Evolutionary conservation across 1,140 invertebrate genomes (phyloP), one percentile per base, ranked within the genome.

Genomic region (Tachypleus tridentatus): DNA sequence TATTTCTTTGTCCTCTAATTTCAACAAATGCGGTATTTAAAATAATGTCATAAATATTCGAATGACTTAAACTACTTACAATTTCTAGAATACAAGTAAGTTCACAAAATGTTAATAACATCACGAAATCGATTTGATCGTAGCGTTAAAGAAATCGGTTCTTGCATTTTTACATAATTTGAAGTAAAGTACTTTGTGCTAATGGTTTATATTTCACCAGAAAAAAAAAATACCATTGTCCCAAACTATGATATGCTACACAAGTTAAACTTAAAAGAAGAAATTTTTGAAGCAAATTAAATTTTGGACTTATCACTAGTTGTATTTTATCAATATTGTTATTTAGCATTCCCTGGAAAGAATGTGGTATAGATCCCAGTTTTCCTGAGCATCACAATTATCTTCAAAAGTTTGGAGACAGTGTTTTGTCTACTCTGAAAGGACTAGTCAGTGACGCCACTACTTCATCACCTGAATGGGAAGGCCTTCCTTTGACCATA

Each of bases 271-370:
- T 29, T 29, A 29, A 29, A 29, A 29, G 29, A 2, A 29, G 29
- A 29, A 29, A 29, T 29, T 29, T 29, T 29, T 29, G 29, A 29
- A 29, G 29, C 2, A 29, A 29, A 29, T 0, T 29, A 29, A 29
- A 29, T 1, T 1, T 29, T 29, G 29, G 29, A 29, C 29, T 29
- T 2, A 29, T 29, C 29, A 29, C 4, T 8, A 57, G n/a, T 57
- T 57, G 9, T 57, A 11, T 6, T 6, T 6, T 57, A 4, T 6
- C 4, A 9, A 11, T 57, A 57, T 11, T 57, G 49, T 49, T 49
- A 57, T 66, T 51, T 48, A 66, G 65, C 11, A 50, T 66, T 48
- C 65, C 65, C 51, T 66, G 65, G 65, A 53, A n/a, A 7, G 50
- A 60, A 63, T 67, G 61, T 3, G 65, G 65, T 3, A 6, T 67